These are phyloP conservation scores for Mantis religiosa DNA, from an alignment of 2,888 invertebrate species.

Conservation along the genomic window DNA sequence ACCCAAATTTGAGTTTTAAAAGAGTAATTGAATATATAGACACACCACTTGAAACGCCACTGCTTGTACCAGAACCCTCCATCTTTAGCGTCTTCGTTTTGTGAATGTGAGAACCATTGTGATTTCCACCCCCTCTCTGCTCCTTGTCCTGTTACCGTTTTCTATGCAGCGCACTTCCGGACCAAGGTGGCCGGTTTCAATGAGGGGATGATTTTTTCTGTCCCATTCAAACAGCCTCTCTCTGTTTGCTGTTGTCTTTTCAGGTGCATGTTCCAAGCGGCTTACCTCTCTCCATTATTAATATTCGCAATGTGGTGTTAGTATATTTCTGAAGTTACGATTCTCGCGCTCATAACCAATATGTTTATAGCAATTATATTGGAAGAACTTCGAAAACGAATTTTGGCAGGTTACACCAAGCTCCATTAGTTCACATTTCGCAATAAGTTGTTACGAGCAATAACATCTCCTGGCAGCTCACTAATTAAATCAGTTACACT, in stretches of 20 bases:
- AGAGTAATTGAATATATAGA: too few relatives aligned
- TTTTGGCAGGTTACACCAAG: too few relatives aligned
- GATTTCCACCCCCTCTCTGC: neutral
- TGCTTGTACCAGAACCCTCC: neutral
- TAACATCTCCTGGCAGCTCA: too few relatives aligned
- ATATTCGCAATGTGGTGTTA: neutral
- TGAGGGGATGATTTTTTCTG: neutral
- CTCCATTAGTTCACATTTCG: too few relatives aligned
- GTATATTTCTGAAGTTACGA: too few relatives aligned
- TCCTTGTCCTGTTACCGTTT: neutral
- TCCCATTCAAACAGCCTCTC: neutral
- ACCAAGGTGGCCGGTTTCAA: neutral
- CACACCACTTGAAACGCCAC: neutral
- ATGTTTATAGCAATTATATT: too few relatives aligned
- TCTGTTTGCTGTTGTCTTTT: neutral
- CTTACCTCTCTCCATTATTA: neutral
- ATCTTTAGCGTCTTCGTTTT: neutral
- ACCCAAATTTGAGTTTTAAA: too few relatives aligned
- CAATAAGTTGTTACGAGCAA: too few relatives aligned
- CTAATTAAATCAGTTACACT: too few relatives aligned
- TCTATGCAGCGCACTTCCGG: neutral
- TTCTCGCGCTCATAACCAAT: too few relatives aligned
- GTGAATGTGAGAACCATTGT: neutral
- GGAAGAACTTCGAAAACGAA: too few relatives aligned
- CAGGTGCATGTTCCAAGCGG: neutral